These are phyloP conservation scores for Danionella dracula DNA, from an alignment of 2,797 vertebrate species.

Conservation along the genomic window DNA sequence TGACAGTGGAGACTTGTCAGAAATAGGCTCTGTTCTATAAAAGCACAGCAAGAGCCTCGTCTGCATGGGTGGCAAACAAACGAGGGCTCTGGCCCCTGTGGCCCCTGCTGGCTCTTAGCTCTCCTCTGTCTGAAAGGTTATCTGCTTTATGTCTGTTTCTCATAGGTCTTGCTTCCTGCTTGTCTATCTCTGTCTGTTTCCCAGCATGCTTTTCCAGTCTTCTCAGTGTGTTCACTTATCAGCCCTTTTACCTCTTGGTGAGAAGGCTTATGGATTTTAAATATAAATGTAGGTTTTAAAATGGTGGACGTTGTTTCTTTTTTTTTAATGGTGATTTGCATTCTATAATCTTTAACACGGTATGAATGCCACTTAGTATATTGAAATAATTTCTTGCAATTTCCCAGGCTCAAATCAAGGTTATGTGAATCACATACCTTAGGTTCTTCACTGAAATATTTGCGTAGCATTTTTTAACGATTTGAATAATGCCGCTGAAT, in stretches of 20 bases:
- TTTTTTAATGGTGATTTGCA: too few species aligned
- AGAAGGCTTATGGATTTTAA: neutral
- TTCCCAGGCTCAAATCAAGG: too few species aligned
- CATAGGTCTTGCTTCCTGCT: neutral
- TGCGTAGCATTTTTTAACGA: too few species aligned
- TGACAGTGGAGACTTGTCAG: neutral
- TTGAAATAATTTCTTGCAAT: too few species aligned
- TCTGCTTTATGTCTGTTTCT: conserved; percentile 19
- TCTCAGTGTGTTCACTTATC: neutral
- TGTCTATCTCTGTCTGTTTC: conserved; percentile 21
- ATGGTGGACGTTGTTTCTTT: too few species aligned
- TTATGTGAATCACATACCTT: too few species aligned
- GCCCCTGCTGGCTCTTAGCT: conserved; percentile 3
- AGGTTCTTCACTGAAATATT: too few species aligned
- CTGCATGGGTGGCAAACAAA: conserved; percentile 31
- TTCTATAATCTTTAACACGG: too few species aligned
- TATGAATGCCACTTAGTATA: too few species aligned
- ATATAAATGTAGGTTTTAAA: too few species aligned
- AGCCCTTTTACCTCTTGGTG: neutral
- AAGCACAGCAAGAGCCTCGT: conserved; percentile 3
- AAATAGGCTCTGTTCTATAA: conserved; percentile 5
- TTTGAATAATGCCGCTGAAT: too few species aligned
- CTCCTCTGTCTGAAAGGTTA: conserved; percentile 15
- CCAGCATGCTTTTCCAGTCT: conserved; percentile 1
- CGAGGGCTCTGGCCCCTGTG: conserved; percentile 23